Evolutionary conservation across 2,113 vertebrate species (phyloP), one percentile per base, ranked within the genome.

Genomic region (Perca flavescens): DNA sequence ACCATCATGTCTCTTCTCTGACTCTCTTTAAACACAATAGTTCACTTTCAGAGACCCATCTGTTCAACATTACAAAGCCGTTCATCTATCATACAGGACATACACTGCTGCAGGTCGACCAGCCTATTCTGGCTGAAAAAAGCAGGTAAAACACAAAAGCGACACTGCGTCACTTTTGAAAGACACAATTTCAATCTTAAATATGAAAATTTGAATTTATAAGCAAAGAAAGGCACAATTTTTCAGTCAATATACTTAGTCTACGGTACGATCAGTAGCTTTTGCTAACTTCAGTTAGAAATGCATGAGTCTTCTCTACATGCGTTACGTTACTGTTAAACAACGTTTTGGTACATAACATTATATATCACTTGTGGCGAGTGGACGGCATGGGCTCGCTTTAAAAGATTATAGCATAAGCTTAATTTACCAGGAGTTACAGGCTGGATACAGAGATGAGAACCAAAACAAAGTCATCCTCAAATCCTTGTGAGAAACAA

Each of bases 31-130:
- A 15, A 50, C 47, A 54, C 36, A 15, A 36, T 3, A 53, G 7
- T 47, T 88, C 80, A 90, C 91, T 87, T 92, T 74, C 91, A 68
- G 86, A 81, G 53, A 43, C 28, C 85, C 21, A 54, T 80, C 82
- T 76, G 78, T 77, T 83, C 85, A 25, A 90, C 87, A 62, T 93
- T 69, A 72, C 88, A 64, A 16, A 78, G 25, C 67, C 82, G 9
- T 50, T 64, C 17, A 63, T 86, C 80, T 19, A 25, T 60, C 71
- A 36, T 36, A 69, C 68, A 80, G 50, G 72, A 53, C 61, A 15
- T 9, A 60, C 21, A 8, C 50, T 54, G 68, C 65, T 65, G 52
- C 22, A 22, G 16, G 54, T 56, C 47, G 61, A 67, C 50, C 84
- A 62, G 16, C 2, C 16, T 3, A 12, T 1, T 25, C 46, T 17